A percentile compares a stretch with the other conserved stretches of the same genome.
Evolutionary conservation across 2,113 vertebrate genomes (phyloP).

Genomic region (Carassius gibelio): DNA sequence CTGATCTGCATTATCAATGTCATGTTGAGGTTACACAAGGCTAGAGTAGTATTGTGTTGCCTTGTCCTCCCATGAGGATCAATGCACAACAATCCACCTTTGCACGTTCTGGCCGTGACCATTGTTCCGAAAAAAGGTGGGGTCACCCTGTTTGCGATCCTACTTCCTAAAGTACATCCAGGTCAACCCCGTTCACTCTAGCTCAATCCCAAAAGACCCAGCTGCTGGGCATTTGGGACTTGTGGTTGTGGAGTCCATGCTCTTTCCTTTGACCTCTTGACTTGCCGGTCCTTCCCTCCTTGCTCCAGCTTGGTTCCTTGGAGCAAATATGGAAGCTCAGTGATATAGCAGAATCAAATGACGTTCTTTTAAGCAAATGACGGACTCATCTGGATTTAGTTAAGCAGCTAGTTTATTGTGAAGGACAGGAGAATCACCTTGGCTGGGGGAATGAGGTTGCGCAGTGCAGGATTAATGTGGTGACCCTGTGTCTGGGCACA

Average conservation of each 20-base stretch:
- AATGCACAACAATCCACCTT: slow-evolving; percentile 33
- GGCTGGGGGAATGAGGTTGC: slow-evolving; percentile 36
- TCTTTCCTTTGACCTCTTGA: slow-evolving; percentile 23
- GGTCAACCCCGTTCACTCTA: slow-evolving; percentile 65
- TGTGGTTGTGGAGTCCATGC: slow-evolving; percentile 19
- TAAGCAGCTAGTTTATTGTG: slow-evolving; percentile 58
- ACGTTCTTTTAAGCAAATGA: slow-evolving; percentile 68
- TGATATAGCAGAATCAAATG: slow-evolving; percentile 63
- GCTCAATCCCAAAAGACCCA: slow-evolving; percentile 48
- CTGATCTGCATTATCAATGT: slow-evolving; percentile 9
- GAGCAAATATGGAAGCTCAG: slow-evolving; percentile 51
- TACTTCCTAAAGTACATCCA: slow-evolving; percentile 67
- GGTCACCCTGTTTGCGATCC: slow-evolving; percentile 40
- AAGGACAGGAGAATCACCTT: slow-evolving; percentile 56
- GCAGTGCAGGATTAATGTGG: slow-evolving; percentile 41
- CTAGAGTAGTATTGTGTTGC: slow-evolving; percentile 36
- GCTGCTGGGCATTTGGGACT: slow-evolving; percentile 40
- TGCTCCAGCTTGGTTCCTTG: slow-evolving; percentile 57
- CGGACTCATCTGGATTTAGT: slow-evolving; percentile 75
- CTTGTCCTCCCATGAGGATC: slow-evolving; percentile 39
- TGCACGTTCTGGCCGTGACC: slow-evolving; percentile 27
- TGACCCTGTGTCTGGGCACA: slow-evolving; percentile 54
- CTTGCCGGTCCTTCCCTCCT: neutral
- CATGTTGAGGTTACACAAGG: slow-evolving; percentile 28
- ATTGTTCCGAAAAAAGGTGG: slow-evolving; percentile 53